These are phyloP conservation scores for Philonicus albiceps DNA, from an alignment of 2,888 invertebrate species.

Conservation along the genomic window DNA sequence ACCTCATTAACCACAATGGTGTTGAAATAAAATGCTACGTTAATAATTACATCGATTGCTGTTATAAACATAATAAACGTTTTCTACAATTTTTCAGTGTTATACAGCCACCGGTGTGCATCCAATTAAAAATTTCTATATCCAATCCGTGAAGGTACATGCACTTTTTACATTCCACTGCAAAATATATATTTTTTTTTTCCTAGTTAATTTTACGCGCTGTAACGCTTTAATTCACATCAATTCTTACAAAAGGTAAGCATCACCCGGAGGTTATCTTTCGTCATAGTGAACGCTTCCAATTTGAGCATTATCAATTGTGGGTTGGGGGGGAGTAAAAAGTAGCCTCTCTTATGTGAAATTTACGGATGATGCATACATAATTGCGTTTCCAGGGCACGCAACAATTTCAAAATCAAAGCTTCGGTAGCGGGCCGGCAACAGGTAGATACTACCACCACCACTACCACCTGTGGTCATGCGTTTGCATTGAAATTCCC, in stretches of 20 bases:
- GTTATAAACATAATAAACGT: not conserved
- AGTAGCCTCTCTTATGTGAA: not conserved
- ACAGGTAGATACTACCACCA: too few relatives aligned
- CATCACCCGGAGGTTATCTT: not conserved
- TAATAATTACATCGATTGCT: not conserved
- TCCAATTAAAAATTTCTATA: conserved; percentile 7
- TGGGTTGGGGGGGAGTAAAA: not conserved
- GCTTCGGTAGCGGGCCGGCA: not conserved
- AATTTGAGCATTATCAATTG: not conserved
- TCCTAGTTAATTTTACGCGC: not conserved
- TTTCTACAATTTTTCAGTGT: not conserved
- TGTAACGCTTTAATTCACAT: not conserved
- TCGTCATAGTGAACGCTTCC: not conserved
- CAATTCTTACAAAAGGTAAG: not conserved
- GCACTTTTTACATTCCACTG: not conserved
- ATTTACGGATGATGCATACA: not conserved
- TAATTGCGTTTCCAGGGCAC: not conserved
- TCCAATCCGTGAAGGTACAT: not conserved
- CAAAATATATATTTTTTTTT: not conserved
- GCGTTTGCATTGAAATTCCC: conserved; percentile 2
- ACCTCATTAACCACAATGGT: not conserved
- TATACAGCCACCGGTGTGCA: conserved; percentile 15
- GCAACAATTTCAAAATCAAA: conserved; percentile 16
- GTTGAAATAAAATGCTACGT: not conserved
- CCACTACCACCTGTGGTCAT: not conserved